Conservation (phyloP, 1,140 invertebrate genomes). For the Drosophila pallidifrons region DNA sequence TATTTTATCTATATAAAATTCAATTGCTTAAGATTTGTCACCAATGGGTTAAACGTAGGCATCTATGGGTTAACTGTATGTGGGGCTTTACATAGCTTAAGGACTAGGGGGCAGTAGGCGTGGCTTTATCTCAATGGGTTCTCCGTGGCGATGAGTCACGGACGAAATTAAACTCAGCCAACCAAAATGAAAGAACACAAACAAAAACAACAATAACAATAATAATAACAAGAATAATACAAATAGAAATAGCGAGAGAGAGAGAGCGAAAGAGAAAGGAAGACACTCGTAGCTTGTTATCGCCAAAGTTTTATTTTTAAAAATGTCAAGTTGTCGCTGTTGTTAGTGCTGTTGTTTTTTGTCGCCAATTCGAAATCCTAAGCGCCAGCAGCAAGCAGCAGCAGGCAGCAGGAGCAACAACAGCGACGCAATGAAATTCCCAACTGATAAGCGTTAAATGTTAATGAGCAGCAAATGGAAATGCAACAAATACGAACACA, state of each 20-base stretch:
- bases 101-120: constrained; percentile 5
- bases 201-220: constrained; percentile 21
- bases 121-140: constrained; percentile 60
- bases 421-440: constrained; percentile 4
- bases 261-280: background rate
- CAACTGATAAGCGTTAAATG: constrained; percentile 39
- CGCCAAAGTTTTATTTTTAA: constrained; percentile 39
- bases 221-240: constrained; percentile 1
- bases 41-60: constrained; percentile 1
- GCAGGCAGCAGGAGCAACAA: too few species aligned
- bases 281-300: constrained; percentile 27
- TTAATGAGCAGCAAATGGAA: constrained; percentile 46
- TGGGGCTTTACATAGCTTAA: background rate
- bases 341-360: constrained; percentile 10
- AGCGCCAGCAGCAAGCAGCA: constrained; percentile 1
- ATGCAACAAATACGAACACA: constrained; percentile 40
- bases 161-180: constrained; percentile 65
- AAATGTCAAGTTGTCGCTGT: constrained; percentile 32
- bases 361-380: constrained; percentile 1
- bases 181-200: constrained; percentile 67
- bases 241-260: background rate
- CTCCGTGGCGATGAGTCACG: constrained; percentile 52
- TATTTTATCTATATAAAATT: too few species aligned
- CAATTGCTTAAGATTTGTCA: too few species aligned
- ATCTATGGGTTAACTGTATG: background rate